A percentile compares a stretch with the other conserved stretches of the same genome.
Evolutionary conservation across 2,113 vertebrate genomes (phyloP).

Genomic region (Raja brachyura): DNA sequence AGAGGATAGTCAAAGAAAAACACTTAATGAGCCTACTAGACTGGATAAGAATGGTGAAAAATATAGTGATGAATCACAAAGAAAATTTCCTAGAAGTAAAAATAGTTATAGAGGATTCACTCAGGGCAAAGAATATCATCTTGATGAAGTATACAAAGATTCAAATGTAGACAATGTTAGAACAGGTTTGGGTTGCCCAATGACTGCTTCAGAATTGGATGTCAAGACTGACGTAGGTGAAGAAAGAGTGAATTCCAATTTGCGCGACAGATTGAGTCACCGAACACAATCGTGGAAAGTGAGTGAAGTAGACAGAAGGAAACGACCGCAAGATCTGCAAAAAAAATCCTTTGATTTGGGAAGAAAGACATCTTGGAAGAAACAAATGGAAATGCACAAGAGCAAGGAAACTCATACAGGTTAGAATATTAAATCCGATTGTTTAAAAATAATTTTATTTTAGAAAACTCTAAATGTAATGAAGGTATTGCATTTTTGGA

Average conservation of each 20-base stretch:
- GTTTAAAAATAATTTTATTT: background rate
- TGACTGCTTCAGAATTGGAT: background rate
- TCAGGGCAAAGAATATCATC: constrained; percentile 61
- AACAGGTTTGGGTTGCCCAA: background rate
- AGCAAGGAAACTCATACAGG: constrained; percentile 95
- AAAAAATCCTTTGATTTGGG: constrained; percentile 57
- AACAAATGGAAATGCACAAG: constrained; percentile 69
- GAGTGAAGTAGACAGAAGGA: constrained; percentile 51
- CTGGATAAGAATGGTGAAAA: constrained; percentile 50
- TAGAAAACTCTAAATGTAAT: background rate
- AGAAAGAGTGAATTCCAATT: constrained; percentile 2
- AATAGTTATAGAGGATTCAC: constrained; percentile 52
- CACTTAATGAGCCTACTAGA: constrained; percentile 51
- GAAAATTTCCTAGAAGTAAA: constrained; percentile 54
- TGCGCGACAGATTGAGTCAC: constrained; percentile 42
- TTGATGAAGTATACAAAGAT: constrained; percentile 56
- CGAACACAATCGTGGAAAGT: constrained; percentile 48
- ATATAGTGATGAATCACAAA: constrained; percentile 54
- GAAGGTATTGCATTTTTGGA: background rate
- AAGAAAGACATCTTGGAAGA: constrained; percentile 62
- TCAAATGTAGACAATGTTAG: constrained; percentile 48
- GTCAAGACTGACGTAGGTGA: background rate
- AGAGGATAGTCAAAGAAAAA: constrained; percentile 56
- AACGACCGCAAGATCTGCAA: constrained; percentile 56
- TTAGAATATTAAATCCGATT: constrained; percentile 45